These are phyloP conservation scores for Lagopus muta DNA, from an alignment of 2,113 vertebrate species.

Conservation along the genomic window DNA sequence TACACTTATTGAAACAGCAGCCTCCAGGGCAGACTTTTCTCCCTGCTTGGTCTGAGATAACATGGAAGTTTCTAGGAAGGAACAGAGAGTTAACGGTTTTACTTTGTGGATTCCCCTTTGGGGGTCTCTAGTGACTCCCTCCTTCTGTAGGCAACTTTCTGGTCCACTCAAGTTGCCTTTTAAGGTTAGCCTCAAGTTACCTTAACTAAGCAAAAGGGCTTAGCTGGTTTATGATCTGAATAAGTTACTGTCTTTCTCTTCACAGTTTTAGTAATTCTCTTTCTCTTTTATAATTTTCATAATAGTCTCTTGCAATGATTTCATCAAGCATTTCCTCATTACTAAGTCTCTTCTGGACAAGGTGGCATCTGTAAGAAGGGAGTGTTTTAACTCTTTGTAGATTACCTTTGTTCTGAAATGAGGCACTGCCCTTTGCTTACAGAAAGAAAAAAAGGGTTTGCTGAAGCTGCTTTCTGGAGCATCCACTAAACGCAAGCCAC, in stretches of 20 bases:
- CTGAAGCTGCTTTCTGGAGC: conserved; percentile 92
- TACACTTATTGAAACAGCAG: conserved; percentile 27
- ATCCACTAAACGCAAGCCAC: conserved; percentile 92
- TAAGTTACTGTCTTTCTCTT: not conserved
- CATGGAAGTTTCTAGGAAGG: too few species aligned
- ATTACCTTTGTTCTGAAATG: conserved; percentile 17
- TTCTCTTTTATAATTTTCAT: not conserved
- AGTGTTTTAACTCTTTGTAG: accelerated
- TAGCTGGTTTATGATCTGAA: not conserved
- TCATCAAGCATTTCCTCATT: not conserved
- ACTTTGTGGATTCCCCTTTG: not conserved
- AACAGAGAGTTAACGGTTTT: not conserved
- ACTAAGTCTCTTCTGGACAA: not conserved
- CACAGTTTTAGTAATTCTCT: not conserved
- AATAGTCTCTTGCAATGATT: not conserved
- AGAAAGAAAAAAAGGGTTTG: conserved; percentile 97
- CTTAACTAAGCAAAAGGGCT: not conserved
- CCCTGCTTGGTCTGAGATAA: not conserved
- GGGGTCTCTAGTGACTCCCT: not conserved
- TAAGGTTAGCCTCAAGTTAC: not conserved
- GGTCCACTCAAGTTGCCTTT: not conserved
- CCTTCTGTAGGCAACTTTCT: not conserved
- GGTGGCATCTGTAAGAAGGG: not conserved
- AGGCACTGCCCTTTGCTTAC: not conserved
- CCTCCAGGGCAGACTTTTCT: conserved; percentile 26